Evolutionary conservation across 2,888 invertebrate species (phyloP), one percentile per base, ranked within the genome.

Genomic region (Synanthedon formicaeformis): DNA sequence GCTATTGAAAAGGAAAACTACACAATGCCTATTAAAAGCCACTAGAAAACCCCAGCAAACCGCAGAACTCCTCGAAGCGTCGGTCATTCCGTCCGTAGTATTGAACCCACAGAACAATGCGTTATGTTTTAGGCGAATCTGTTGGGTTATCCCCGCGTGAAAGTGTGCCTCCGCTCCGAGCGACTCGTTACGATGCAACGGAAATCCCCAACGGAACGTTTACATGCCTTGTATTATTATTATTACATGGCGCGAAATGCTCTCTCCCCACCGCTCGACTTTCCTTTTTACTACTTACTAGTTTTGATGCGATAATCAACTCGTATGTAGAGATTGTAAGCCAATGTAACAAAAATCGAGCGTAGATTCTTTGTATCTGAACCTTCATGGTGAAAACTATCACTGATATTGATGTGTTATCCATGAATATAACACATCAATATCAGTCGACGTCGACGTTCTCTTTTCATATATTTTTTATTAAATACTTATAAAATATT

Each of bases 121-220:
- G 12, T 10, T 13, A 34, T 27, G 48, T 50, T 23, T 23, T 49
- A 12, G 34, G 49, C 14, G 14, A 13, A 54, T 56, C 56, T 58
- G 34, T 55, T 61, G 76, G 81, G 78, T 72, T 73, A 73, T 69
- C 65, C 79, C 78, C 71, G 63, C 66, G 79, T 71, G 81, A 81
- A 81, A 81, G 81, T 73, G 60, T 61, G 66, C 60, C 60, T 51
- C 18, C 52, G 60, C 65, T 58, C 55, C 69, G 27, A 40, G 13
- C 41, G 13, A 41, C n/a, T 41, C 8, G 49, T 49, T 49, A 49
- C 51, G 51, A 45, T 51, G 51, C 51, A 54, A 65, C 66, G 77
- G 78, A 69, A 75, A 72, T 78, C 69, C 77, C 76, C 68, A 65
- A 65, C 65, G 49, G 23, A 23, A 45, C 45, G 16, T 16, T 51